Evolutionary conservation across 2,888 invertebrate genomes (phyloP).

Genomic region (Atethmia centrago): DNA sequence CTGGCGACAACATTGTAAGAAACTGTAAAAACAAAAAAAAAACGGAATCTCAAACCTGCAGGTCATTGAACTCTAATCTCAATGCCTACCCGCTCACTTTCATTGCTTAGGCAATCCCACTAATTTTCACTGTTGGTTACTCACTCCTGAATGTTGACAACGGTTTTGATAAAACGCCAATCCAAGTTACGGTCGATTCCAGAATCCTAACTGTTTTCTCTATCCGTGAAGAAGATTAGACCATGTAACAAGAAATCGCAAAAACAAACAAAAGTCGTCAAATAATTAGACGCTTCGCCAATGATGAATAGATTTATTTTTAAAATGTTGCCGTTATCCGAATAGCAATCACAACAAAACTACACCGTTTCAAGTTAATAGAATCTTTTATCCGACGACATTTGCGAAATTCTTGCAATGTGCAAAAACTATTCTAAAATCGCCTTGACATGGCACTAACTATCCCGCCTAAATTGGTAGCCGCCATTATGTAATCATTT

Average conservation of each 20-base stretch:
- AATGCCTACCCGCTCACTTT: constrained; percentile 46
- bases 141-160: constrained; percentile 20
- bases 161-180: constrained; percentile 9
- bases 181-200: not conserved
- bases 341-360: constrained; percentile 50
- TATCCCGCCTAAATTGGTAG: constrained; percentile 56
- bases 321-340: constrained; percentile 34
- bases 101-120: constrained; percentile 41
- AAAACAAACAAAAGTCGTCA: constrained; percentile 1
- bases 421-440: constrained; percentile 66
- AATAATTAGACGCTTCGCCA: constrained; percentile 17
- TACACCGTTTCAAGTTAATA: constrained; percentile 30
- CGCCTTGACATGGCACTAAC: constrained; percentile 67
- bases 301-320: constrained; percentile 15
- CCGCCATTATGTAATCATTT: constrained; percentile 59
- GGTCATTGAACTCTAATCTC: constrained; percentile 51
- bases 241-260: not conserved
- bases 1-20: not conserved
- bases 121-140: constrained; percentile 20
- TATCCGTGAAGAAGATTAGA: not conserved
- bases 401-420: constrained; percentile 59
- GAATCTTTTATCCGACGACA: constrained; percentile 43
- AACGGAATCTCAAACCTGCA: constrained; percentile 23
- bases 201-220: constrained; percentile 7
- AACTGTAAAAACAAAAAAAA: constrained; percentile 14